phyloP scores from a whole-genome alignment of 2,113 vertebrate species.

The Xiphorhynchus elegans region DNA sequence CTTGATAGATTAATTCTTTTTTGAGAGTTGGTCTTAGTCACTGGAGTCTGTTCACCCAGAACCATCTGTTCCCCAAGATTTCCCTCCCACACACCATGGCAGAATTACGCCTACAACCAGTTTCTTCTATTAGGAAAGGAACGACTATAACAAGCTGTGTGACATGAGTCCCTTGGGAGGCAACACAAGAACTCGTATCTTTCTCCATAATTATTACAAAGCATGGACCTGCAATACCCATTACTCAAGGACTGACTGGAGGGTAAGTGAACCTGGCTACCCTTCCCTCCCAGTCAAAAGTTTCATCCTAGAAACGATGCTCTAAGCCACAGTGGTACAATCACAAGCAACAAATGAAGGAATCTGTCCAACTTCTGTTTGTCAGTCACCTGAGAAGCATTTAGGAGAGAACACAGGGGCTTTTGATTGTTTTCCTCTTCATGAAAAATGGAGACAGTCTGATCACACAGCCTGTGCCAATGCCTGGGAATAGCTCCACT shows the following conservation, averaged over 20 bases:
- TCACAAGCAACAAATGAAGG: background rate
- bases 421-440: background rate
- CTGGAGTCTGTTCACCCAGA: slow-evolving; percentile 37
- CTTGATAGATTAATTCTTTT: slow-evolving; percentile 30
- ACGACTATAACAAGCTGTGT: background rate
- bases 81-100: slow-evolving; percentile 13
- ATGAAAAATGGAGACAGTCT: background rate
- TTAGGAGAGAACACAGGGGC: background rate
- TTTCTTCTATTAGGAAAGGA: slow-evolving; percentile 45
- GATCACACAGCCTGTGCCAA: background rate
- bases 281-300: background rate
- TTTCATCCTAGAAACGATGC: background rate
- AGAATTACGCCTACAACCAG: slow-evolving; percentile 23
- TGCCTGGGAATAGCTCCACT: background rate
- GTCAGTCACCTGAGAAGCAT: background rate
- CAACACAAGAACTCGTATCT: background rate
- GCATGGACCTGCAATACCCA: background rate
- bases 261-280: background rate
- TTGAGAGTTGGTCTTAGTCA: slow-evolving; percentile 31
- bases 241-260: background rate
- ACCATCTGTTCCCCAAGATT: slow-evolving; percentile 62
- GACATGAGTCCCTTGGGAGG: background rate
- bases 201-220: background rate
- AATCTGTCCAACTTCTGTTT: background rate
- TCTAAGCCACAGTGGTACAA: background rate